Evolutionary conservation across 2,888 invertebrate genomes (phyloP), one percentile per base, ranked within the genome.

Genomic region (Gymnosoma rotundatum): DNA sequence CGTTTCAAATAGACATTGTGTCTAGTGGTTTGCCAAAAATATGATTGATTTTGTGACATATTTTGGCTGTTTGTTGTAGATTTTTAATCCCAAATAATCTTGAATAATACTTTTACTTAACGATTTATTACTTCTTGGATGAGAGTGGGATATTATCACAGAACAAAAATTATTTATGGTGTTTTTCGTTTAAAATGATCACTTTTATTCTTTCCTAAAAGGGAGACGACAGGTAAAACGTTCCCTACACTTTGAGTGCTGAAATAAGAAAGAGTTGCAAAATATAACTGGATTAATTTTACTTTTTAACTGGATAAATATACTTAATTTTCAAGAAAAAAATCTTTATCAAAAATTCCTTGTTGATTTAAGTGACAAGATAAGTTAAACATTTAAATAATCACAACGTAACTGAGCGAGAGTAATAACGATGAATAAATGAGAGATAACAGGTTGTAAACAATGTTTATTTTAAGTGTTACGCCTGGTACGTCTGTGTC

Each of bases 31-130:
- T 91, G 91, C 91, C 91, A 91, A 88, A 91, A 91, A 87, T 91
- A 92, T 79, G 91, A 91, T 88, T 91, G 91, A 86, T 91, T 91
- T 89, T 91, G 92, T 87, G 92, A 92, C 91, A 91, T 91, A 79
- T 89, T 88, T 84, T 76, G 42, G 73, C 52, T 69, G 63, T 79
- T 18, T 79, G 16, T 38, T 73, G 9, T 54, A 20, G 14, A 52
- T 21, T 63, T 66, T 38, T 45, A 48, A 36, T 52, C 8, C 18
- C 48, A n/a, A 25, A 58, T 48, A 18, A 48, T 54, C 12, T n/a
- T 14, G 2, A 48, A 36, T 38, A 52, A 70, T 75, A 56, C 48
- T 56, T 64, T 75, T 61, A 32, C 8, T 32, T 32, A 8, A n/a
- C 21, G 14, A 42, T 70, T 63, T 50, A 36, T 32, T 32, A 38